phyloP scores from a whole-genome alignment of 2,888 invertebrate species.

The Aphidius colemani region DNA sequence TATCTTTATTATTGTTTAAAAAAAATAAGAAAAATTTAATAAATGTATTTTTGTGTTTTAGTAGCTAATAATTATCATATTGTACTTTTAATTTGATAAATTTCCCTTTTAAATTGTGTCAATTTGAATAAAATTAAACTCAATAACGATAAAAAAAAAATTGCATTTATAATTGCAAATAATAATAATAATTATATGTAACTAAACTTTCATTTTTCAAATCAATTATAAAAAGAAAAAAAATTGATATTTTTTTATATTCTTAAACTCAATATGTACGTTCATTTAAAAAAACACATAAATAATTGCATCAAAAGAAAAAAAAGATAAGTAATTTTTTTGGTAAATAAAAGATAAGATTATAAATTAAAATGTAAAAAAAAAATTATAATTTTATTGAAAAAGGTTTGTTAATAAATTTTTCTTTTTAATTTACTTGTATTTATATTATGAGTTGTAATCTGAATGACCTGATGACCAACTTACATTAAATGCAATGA shows the following conservation, averaged over 20 bases:
- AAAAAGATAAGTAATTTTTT: no score
- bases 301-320: no score
- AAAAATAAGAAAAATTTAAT: background rate
- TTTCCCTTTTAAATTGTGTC: background rate
- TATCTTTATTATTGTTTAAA: background rate
- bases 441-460: conserved; percentile 17
- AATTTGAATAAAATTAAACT: background rate
- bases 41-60: background rate
- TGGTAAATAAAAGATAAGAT: no score
- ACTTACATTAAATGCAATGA: conserved; percentile 26
- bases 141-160: background rate
- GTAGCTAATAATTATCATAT: background rate
- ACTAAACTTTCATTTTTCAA: no score
- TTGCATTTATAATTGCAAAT: background rate
- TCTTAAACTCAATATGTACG: no score
- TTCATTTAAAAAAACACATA: no score
- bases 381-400: background rate
- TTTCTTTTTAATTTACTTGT: background rate
- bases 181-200: no score
- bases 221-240: no score
- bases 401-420: background rate
- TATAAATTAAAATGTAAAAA: no score
- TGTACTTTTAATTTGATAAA: background rate
- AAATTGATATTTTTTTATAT: no score
- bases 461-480: conserved; percentile 33